A percentile compares a stretch with the other conserved stretches of the same genome.
Evolutionary conservation across 2,797 vertebrate species (phyloP).

Genomic region (Eurystomus glaucurus): DNA sequence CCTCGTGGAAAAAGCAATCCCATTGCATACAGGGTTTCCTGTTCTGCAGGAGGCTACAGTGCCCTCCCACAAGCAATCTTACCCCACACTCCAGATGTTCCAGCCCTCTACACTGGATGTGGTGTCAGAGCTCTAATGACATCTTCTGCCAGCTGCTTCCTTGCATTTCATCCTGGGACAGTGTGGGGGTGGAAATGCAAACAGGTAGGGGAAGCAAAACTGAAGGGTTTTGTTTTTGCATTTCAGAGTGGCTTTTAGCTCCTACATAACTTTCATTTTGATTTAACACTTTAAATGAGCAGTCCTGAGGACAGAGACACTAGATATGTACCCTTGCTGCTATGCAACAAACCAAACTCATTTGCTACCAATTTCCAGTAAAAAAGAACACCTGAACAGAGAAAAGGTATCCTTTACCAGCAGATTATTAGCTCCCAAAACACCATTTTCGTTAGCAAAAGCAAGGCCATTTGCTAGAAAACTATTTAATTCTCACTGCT

Average conservation of each 20-base stretch:
- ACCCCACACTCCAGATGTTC: neutral
- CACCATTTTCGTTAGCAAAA: neutral
- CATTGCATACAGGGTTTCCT: neutral
- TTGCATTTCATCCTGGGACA: neutral
- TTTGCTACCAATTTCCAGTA: neutral
- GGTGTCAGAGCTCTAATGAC: neutral
- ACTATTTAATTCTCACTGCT: neutral
- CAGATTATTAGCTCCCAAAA: neutral
- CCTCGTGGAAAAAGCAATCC: neutral
- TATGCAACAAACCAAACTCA: neutral
- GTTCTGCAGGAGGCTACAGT: neutral
- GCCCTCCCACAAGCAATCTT: accelerated
- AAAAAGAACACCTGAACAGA: neutral
- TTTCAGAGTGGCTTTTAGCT: neutral
- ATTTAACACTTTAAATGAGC: neutral
- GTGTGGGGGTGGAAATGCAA: neutral
- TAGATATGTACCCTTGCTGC: neutral
- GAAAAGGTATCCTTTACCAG: neutral
- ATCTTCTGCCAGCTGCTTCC: neutral
- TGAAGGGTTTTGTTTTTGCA: neutral
- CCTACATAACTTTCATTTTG: neutral
- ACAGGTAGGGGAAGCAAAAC: accelerated
- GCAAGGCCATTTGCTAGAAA: neutral
- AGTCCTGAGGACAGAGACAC: neutral
- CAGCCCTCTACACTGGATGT: accelerated